Evolutionary conservation across 2,113 vertebrate genomes (phyloP).

Genomic region (Aplodontia rufa): DNA sequence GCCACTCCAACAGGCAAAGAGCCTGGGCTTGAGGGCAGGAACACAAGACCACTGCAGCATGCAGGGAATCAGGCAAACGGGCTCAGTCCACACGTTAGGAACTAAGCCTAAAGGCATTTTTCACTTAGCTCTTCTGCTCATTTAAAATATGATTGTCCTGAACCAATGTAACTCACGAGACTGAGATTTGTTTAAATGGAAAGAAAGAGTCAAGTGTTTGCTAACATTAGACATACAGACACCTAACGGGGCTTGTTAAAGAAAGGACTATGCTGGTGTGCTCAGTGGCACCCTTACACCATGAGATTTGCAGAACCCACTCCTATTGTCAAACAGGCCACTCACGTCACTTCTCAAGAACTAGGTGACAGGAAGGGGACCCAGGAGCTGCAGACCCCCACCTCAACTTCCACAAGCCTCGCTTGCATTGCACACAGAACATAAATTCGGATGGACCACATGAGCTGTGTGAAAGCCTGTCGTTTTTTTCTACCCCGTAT

Average conservation of each 20-base stretch:
- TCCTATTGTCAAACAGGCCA: too few species aligned
- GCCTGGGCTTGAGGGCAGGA: neutral
- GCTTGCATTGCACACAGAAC: neutral
- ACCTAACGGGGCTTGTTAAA: neutral
- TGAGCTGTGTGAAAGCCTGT: neutral
- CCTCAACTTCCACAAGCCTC: neutral
- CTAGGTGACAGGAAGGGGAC: too few species aligned
- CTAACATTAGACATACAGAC: neutral
- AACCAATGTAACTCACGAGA: neutral
- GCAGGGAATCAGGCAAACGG: neutral
- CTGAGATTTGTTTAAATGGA: neutral
- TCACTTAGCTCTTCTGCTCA: neutral
- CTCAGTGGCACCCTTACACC: neutral
- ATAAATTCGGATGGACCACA: neutral
- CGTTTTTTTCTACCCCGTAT: neutral
- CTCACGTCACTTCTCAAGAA: too few species aligned
- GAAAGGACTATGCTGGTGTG: neutral
- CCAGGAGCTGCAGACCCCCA: neutral
- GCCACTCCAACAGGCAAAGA: neutral
- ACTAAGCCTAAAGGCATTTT: neutral
- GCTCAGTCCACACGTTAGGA: neutral
- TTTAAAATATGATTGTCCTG: neutral
- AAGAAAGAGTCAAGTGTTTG: neutral
- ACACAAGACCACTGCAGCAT: neutral
- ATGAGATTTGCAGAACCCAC: neutral